Evolutionary conservation across 2,797 vertebrate species (phyloP), one percentile per base, ranked within the genome.

Genomic region (Alca torda): DNA sequence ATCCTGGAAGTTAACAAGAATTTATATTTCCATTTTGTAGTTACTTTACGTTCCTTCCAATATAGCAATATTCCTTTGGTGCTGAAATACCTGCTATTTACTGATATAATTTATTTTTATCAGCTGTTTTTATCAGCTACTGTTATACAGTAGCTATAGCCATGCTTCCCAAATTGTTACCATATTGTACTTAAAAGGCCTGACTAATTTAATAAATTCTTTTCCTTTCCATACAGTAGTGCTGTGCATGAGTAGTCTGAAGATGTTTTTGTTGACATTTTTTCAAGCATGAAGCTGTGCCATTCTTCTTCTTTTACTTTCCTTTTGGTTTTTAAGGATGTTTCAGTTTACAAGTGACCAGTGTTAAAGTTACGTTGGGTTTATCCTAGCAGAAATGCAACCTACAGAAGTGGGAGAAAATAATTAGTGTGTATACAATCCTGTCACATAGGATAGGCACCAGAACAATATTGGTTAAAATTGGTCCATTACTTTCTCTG

Each of bases 401-500:
- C 72, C 43, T 78, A 6, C 46, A 48, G 53, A 78, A 81, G 17
- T 53, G 74, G 60, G 53, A 80, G 82, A 51, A 91, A 64, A 23
- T 37, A 91, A 82, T 82, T 67, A 56, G 31, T 25, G 1, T 51
- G 45, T 72, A 23, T 79, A 48, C 39, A 80, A 73, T 61, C 35
- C 26, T 21, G n/a, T 45, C 1, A 0, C 68, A 75, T 48, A 84
- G 37, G 48, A 17, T 59, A 59, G 67, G 17, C 39, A 72, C 68
- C 76, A 78, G 73, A 75, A 87, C 50, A 61, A n/a, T 78, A 65
- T 93, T 72, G 87, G 28, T 84, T 93, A 83, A 81, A 94, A 69
- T 2, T 31, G 87, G 84, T 81, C 73, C 85, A 93, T 96, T 95
- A 94, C 85, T 83, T 94, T 92, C 84, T 83, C 59, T 60, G 84